Conservation (phyloP, 2,888 invertebrate genomes). For the Dicroscelio sp. region DNA sequence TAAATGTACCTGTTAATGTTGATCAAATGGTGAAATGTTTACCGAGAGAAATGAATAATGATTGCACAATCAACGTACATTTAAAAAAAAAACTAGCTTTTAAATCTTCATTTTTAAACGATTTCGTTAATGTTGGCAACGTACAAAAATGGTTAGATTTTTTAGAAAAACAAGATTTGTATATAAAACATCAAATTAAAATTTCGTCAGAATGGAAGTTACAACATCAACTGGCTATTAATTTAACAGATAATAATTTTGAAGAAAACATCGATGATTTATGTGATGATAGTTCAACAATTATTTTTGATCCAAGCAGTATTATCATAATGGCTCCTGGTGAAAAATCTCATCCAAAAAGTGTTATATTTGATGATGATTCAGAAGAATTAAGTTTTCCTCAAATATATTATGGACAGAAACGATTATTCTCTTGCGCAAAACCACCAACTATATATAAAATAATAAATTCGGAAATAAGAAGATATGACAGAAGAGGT, state of each 20-base stretch:
- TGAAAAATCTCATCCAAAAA: constrained; percentile 30
- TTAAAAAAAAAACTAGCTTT: constrained; percentile 27
- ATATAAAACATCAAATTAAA: constrained; percentile 15
- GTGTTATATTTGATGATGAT: constrained; percentile 49
- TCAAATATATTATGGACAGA: constrained; percentile 39
- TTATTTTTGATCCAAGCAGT: constrained; percentile 38
- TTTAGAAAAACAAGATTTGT: constrained; percentile 21
- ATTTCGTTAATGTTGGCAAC: constrained; percentile 23
- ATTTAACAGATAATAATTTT: constrained; percentile 50
- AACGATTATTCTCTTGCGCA: not conserved
- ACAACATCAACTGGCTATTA: not conserved
- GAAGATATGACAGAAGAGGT: constrained; percentile 67
- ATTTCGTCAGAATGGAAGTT: constrained; percentile 1
- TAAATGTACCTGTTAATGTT: constrained; percentile 76
- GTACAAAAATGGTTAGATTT: constrained; percentile 6
- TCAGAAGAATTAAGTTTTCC: constrained; percentile 51
- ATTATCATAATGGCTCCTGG: constrained; percentile 41
- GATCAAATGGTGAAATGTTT: constrained; percentile 70
- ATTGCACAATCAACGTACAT: constrained; percentile 57
- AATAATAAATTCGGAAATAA: constrained; percentile 76
- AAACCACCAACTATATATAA: constrained; percentile 44
- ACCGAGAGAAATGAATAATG: constrained; percentile 68
- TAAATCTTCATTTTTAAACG: constrained; percentile 38
- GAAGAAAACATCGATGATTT: not conserved
- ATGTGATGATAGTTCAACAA: constrained; percentile 18